Evolutionary conservation across 2,797 vertebrate genomes (phyloP).

Genomic region (Sebastes kiyomatsui): DNA sequence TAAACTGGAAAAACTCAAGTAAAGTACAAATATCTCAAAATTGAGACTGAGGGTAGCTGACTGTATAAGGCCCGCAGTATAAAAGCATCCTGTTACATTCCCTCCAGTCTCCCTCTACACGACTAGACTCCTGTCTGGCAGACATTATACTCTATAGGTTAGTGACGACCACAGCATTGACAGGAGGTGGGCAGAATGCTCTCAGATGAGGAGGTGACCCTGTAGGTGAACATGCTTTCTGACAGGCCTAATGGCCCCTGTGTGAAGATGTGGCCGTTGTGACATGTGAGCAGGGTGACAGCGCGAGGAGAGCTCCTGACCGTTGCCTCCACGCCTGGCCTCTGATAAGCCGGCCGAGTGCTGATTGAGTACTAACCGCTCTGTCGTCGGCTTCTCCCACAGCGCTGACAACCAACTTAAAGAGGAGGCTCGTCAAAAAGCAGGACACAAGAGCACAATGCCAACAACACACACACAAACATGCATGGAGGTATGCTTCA

Average conservation of each 20-base stretch:
- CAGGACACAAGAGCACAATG: constrained; percentile 4
- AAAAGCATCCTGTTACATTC: neutral
- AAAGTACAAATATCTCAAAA: neutral
- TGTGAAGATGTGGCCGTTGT: constrained; percentile 38
- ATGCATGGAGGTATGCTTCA: neutral
- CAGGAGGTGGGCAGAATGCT: neutral
- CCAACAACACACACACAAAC: neutral
- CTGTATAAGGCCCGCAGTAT: neutral
- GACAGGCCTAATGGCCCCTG: constrained; percentile 35
- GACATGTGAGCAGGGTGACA: constrained; percentile 48
- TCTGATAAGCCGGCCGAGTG: constrained; percentile 59
- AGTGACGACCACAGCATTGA: constrained; percentile 3
- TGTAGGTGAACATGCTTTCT: neutral
- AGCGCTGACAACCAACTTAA: constrained; percentile 55
- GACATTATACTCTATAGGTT: neutral
- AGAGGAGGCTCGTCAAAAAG: constrained; percentile 34
- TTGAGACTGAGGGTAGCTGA: neutral
- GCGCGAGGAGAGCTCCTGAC: constrained; percentile 43
- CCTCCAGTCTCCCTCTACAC: neutral
- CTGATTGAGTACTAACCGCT: constrained; percentile 49
- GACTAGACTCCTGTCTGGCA: neutral
- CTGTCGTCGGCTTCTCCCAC: constrained; percentile 38
- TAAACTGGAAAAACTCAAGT: neutral
- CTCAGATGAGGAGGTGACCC: constrained; percentile 19
- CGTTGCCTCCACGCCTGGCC: constrained; percentile 23